Conservation (phyloP, 23 tunicate species). For the Trididemnum clinides region DNA sequence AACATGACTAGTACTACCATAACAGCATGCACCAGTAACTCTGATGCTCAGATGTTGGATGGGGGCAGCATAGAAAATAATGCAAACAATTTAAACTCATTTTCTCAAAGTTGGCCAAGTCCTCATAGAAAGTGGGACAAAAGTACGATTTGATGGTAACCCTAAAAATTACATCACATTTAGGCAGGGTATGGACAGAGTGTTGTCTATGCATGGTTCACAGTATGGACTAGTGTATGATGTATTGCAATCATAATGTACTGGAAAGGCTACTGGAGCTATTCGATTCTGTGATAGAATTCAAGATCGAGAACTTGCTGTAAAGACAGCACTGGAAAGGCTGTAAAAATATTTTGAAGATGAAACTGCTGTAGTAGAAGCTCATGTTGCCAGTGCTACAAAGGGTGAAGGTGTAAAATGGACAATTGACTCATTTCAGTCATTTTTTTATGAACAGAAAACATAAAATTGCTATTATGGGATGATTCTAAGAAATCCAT, state of each 20-base stretch:
- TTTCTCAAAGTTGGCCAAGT: conserved; percentile 16
- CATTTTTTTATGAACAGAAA: not conserved
- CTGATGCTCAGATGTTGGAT: too few relatives aligned
- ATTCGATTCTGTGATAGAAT: conserved; percentile 7
- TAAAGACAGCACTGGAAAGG: conserved; percentile 4
- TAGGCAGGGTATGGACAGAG: conserved; percentile 16
- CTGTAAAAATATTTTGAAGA: not conserved
- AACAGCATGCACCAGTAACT: too few relatives aligned
- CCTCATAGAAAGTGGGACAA: conserved; percentile 8
- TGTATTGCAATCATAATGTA: conserved; percentile 2
- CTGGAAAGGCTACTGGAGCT: conserved; percentile 19
- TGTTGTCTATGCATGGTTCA: not conserved
- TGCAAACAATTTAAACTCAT: too few relatives aligned
- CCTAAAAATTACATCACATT: not conserved
- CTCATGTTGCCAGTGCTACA: not conserved
- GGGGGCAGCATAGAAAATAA: too few relatives aligned
- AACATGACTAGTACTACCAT: too few relatives aligned
- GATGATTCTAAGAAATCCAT: not conserved
- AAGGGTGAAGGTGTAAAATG: not conserved
- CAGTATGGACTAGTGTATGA: not conserved
- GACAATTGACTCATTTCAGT: conserved; percentile 8
- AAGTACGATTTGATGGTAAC: not conserved
- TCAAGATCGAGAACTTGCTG: not conserved
- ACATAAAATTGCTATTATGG: not conserved
- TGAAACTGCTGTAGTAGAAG: not conserved